Evolutionary conservation across 2,888 invertebrate genomes (phyloP), one percentile per base, ranked within the genome.

Genomic region (Busseola fusca): DNA sequence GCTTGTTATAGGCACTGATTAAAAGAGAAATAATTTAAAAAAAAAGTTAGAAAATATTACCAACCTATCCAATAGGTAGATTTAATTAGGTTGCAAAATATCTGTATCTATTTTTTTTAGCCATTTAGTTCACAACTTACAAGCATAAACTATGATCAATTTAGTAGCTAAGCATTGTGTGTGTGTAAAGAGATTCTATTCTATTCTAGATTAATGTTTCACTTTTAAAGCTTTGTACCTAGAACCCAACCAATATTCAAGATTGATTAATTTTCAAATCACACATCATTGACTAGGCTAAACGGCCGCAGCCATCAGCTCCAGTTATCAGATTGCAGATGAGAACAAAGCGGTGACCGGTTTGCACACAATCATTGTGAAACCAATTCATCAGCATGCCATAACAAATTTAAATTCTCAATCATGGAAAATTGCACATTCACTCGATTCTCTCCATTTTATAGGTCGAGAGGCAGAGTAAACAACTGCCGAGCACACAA

Each of bases 361-460:
- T 67, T 59, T 65, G 71, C 78, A 70, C 76, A 81, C 84, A 86
- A 87, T 88, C 84, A 86, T 86, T 88, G 85, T 87, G 86, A 88
- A 91, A 87, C 87, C 88, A 89, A 91, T 91, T 91, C 87, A 92
- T 92, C 90, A 91, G 86, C 83, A 74, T 71, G 78, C 86, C 82
- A 82, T 78, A 64, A 79, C 88, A 88, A 91, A 90, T 91, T 91
- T 90, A 90, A 91, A 91, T 89, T 90, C 88, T 89, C 90, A 90
- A 91, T 92, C 90, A 91, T 87, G 88, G 88, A 86, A 91, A 92
- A 92, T 92, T 91, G 90, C 89, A 87, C 88, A 90, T 87, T 90
- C 89, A 86, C 84, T 87, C 86, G 86, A 88, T 90, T 87, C 86
- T 84, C 84, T 78, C 79, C 86, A 84, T 82, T 88, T 87, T 88